These are phyloP conservation scores for Eutolmus rufibarbis DNA, from an alignment of 2,888 invertebrate genomes.

Conservation along the genomic window DNA sequence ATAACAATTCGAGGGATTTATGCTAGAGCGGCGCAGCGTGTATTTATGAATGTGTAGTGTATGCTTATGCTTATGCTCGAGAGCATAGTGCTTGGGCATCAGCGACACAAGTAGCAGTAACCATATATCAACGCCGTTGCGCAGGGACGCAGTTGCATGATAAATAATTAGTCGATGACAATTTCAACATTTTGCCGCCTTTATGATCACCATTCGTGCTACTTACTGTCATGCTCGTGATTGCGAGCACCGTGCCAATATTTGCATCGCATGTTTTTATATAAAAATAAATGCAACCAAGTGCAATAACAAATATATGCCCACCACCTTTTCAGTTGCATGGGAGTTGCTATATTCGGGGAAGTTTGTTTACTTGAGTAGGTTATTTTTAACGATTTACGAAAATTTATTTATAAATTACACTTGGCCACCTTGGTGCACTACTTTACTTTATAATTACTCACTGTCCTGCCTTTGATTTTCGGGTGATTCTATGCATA, in stretches of 20 bases:
- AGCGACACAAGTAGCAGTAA: neutral
- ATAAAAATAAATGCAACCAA: neutral
- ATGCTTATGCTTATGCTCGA: neutral
- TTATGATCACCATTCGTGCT: slow-evolving; percentile 18
- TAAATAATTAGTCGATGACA: slow-evolving; percentile 38
- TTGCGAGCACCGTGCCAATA: slow-evolving; percentile 6
- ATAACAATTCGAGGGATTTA: neutral
- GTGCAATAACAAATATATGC: neutral
- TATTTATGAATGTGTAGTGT: neutral
- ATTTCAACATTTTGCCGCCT: slow-evolving; percentile 25
- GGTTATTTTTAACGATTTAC: slow-evolving; percentile 4
- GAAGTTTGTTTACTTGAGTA: slow-evolving; percentile 5
- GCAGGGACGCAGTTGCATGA: slow-evolving; percentile 10
- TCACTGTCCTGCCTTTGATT: neutral
- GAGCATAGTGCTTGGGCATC: neutral
- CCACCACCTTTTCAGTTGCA: neutral
- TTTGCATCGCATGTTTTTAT: neutral
- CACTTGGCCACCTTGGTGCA: slow-evolving; percentile 4
- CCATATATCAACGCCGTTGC: slow-evolving; percentile 8
- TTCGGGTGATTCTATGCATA: neutral
- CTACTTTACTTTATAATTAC: slow-evolving; percentile 19
- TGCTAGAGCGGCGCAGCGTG: neutral
- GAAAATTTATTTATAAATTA: slow-evolving; percentile 32
- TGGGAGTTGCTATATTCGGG: neutral
- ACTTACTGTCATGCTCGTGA: slow-evolving; percentile 26